Percentiles rank a stretch among this genome's conserved stretches.
Evolutionary conservation across 2,113 vertebrate species (phyloP).

Genomic region (Arenaria interpres): DNA sequence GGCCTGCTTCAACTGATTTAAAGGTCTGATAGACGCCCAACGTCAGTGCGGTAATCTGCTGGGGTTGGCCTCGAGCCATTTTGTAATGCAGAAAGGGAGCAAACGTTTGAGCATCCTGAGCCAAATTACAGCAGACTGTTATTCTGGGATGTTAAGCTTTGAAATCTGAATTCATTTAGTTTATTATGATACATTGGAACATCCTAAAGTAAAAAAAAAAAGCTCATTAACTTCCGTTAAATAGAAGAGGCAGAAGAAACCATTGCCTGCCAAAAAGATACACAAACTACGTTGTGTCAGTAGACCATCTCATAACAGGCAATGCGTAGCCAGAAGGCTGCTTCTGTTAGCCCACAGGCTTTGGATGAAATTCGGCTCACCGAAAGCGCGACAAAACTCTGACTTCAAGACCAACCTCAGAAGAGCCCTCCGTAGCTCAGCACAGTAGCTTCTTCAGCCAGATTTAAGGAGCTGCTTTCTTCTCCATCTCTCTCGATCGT

Average conservation of each 20-base stretch:
- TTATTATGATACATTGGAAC: not conserved
- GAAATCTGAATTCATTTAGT: slow-evolving; percentile 47
- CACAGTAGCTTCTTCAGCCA: not conserved
- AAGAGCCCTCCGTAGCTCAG: not conserved
- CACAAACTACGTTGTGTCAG: not conserved
- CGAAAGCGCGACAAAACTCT: not conserved
- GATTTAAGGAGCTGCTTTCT: not conserved
- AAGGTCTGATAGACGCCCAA: slow-evolving; percentile 40
- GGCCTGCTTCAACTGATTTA: slow-evolving; percentile 30
- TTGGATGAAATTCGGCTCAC: not conserved
- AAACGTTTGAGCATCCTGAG: not conserved
- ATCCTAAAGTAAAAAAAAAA: not conserved
- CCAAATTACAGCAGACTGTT: slow-evolving; percentile 39
- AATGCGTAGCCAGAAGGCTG: not conserved
- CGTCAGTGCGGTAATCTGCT: slow-evolving; percentile 8
- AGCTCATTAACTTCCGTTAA: slow-evolving; percentile 8
- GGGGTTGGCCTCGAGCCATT: slow-evolving; percentile 27
- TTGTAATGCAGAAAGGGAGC: slow-evolving; percentile 18
- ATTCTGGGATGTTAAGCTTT: slow-evolving; percentile 24
- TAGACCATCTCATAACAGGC: not conserved
- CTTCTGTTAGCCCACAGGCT: not conserved
- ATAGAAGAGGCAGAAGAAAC: not conserved
- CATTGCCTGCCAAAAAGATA: slow-evolving; percentile 11
- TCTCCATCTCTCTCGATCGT: not conserved
- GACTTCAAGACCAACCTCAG: not conserved